These are phyloP conservation scores for Asobara japonica DNA, from an alignment of 1,140 invertebrate genomes.

Conservation along the genomic window DNA sequence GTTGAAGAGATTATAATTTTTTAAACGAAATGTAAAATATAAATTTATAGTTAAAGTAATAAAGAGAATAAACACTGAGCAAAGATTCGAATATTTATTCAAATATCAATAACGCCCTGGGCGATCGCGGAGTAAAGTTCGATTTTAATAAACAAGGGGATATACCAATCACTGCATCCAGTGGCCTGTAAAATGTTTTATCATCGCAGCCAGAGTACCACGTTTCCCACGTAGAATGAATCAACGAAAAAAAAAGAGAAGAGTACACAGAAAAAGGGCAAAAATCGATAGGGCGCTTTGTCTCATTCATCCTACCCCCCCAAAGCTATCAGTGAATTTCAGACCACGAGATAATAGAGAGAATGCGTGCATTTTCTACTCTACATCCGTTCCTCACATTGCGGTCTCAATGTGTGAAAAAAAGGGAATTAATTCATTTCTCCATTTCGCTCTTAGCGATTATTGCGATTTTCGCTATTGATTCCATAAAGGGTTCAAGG, in stretches of 20 bases:
- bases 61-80: not conserved
- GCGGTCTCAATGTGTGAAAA: not conserved
- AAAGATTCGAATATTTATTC: not conserved
- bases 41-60: not conserved
- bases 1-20: not conserved
- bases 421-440: not conserved
- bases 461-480: not conserved
- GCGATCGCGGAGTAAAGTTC: not conserved
- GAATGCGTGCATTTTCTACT: not conserved
- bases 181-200: constrained; percentile 40
- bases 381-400: not conserved
- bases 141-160: not conserved
- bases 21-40: constrained; percentile 17
- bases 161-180: constrained; percentile 34
- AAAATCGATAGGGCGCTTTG: constrained; percentile 25
- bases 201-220: constrained; percentile 23
- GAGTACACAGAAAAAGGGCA: not conserved
- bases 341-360: not conserved
- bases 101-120: not conserved
- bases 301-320: constrained; percentile 4
- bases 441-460: not conserved
- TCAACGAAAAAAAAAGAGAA: not conserved
- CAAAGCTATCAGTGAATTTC: constrained; percentile 5
- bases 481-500: not conserved
- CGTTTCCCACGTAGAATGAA: not conserved